Percentiles rank a stretch among this genome's conserved stretches.
phyloP scores from a whole-genome alignment of 2,113 vertebrate species.

The Aix galericulata region DNA sequence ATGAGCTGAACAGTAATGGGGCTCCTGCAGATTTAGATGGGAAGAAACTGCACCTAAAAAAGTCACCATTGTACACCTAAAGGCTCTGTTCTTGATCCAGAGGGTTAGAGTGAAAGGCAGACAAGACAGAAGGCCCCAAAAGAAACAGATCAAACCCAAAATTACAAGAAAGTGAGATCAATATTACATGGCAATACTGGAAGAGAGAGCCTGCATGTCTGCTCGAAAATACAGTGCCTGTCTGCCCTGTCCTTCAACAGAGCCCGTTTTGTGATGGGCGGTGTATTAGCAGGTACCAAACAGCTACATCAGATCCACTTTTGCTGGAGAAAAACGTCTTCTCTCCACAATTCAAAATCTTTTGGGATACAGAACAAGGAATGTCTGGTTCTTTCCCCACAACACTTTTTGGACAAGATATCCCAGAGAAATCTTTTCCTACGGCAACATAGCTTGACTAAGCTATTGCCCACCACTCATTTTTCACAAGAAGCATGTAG shows the following conservation, averaged over 20 bases:
- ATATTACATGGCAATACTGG: background rate
- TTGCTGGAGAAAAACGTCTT: background rate
- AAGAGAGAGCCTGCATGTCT: fast-evolving
- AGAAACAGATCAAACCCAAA: background rate
- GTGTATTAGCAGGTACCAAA: background rate
- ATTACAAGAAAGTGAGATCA: background rate
- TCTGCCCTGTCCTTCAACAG: background rate
- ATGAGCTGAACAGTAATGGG: background rate
- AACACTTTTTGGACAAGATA: background rate
- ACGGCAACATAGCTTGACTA: background rate
- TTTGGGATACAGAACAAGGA: background rate
- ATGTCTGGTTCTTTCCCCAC: background rate
- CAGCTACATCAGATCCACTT: background rate
- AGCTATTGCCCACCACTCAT: background rate
- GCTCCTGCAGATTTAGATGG: background rate
- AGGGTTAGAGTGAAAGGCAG: background rate
- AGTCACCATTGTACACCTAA: background rate
- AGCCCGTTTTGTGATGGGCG: fast-evolving
- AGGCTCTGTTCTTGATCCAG: background rate
- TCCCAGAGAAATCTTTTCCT: fast-evolving
- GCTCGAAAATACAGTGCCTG: background rate
- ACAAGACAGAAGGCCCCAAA: background rate
- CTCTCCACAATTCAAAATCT: background rate
- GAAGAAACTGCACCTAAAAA: background rate
- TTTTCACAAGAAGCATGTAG: background rate